Percentiles rank a stretch among this genome's conserved stretches.
phyloP scores from a whole-genome alignment of 2,888 invertebrate species.

The Amiota mariae region DNA sequence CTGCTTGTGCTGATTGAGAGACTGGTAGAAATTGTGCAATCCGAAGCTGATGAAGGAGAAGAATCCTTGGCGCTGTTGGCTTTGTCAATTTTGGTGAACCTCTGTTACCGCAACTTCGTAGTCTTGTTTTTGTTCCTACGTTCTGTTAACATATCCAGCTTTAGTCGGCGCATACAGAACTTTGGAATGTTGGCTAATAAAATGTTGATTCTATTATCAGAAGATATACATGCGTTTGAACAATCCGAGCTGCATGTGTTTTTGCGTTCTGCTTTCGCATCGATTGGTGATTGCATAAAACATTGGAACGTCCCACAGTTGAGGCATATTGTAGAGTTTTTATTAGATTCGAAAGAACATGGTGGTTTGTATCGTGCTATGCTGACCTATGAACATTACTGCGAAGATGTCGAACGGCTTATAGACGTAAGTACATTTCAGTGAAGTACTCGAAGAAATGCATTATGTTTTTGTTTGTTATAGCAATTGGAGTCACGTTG shows the following conservation, averaged over 20 bases:
- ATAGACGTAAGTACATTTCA: constrained; percentile 60
- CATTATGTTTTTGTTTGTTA: background rate
- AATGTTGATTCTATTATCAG: constrained; percentile 70
- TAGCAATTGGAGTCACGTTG: constrained; percentile 59
- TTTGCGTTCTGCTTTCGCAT: constrained; percentile 66
- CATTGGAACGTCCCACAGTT: constrained; percentile 69
- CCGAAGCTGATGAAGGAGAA: constrained; percentile 46
- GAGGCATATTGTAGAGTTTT: constrained; percentile 69
- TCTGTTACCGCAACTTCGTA: constrained; percentile 85
- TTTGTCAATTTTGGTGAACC: constrained; percentile 83
- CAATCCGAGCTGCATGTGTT: constrained; percentile 66
- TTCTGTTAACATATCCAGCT: constrained; percentile 77
- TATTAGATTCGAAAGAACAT: constrained; percentile 64
- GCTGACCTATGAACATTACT: constrained; percentile 62
- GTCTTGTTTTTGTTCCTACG: constrained; percentile 83
- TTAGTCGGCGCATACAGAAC: constrained; percentile 66
- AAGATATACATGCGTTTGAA: constrained; percentile 67
- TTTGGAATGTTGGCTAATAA: constrained; percentile 70
- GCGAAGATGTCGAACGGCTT: constrained; percentile 65
- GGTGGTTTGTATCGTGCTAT: constrained; percentile 67
- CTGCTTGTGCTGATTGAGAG: constrained; percentile 80
- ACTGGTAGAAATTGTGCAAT: constrained; percentile 79
- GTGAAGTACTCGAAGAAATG: no score
- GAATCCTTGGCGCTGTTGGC: constrained; percentile 72
- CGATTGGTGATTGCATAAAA: constrained; percentile 66